Conservation (phyloP, 2,113 vertebrate species). For the Pipra filicauda region DNA sequence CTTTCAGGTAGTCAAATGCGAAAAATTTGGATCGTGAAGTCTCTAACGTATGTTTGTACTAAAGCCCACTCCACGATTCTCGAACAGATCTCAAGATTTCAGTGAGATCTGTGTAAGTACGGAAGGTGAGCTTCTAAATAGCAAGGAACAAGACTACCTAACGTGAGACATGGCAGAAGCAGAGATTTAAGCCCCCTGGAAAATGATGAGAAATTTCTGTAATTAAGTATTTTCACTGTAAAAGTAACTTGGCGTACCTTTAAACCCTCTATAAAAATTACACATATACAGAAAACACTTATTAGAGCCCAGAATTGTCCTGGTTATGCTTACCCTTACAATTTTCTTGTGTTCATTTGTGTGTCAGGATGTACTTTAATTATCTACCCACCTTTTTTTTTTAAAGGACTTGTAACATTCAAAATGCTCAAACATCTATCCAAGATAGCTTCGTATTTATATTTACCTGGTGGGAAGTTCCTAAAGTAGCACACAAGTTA, state of each 20-base stretch:
- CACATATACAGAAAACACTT: neutral
- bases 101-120: neutral
- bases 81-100: neutral
- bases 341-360: neutral
- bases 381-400: neutral
- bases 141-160: neutral
- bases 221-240: neutral
- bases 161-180: neutral
- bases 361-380: neutral
- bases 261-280: neutral
- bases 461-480: neutral
- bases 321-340: neutral
- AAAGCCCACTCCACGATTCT: neutral
- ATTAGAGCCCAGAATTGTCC: neutral
- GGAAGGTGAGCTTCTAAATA: neutral
- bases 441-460: neutral
- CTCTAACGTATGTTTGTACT: neutral
- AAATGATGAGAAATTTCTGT: neutral
- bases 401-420: neutral
- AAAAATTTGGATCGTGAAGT: neutral
- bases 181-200: neutral
- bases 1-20: rapidly evolving
- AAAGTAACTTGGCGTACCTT: neutral
- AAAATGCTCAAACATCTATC: neutral
- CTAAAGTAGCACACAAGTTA: neutral